phyloP scores from a whole-genome alignment of 2,888 invertebrate species.

The Anarsia innoxiella region DNA sequence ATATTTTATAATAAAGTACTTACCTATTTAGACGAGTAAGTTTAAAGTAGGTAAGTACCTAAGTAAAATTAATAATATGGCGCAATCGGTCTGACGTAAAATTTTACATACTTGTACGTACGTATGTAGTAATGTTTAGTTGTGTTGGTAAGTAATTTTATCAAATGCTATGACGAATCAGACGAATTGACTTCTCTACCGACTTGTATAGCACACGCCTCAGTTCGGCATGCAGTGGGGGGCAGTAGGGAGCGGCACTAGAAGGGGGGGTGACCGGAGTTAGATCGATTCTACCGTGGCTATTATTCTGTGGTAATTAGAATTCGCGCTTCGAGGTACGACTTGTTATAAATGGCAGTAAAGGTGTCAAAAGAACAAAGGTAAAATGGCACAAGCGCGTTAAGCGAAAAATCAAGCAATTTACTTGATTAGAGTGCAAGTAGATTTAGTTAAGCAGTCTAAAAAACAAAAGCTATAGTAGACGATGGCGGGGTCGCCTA shows the following conservation, averaged over 20 bases:
- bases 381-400: neutral
- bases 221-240: constrained; percentile 26
- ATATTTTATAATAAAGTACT: no score
- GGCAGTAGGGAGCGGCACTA: constrained; percentile 27
- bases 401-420: no score
- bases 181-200: constrained; percentile 35
- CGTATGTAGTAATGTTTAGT: no score
- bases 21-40: no score
- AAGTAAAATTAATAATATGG: no score
- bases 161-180: constrained; percentile 21
- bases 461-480: no score
- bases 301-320: constrained; percentile 71
- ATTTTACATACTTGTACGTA: neutral
- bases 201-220: constrained; percentile 17
- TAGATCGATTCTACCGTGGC: constrained; percentile 69
- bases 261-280: constrained; percentile 37
- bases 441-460: no score
- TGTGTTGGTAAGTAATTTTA: constrained; percentile 7
- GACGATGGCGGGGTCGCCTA: no score
- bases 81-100: no score
- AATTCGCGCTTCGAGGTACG: constrained; percentile 43
- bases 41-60: no score
- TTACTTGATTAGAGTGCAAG: no score
- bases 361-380: constrained; percentile 11
- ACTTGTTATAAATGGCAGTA: constrained; percentile 21